These are phyloP conservation scores for Yoshiicerus persimilis DNA, from an alignment of 1,140 invertebrate species.

Conservation along the genomic window DNA sequence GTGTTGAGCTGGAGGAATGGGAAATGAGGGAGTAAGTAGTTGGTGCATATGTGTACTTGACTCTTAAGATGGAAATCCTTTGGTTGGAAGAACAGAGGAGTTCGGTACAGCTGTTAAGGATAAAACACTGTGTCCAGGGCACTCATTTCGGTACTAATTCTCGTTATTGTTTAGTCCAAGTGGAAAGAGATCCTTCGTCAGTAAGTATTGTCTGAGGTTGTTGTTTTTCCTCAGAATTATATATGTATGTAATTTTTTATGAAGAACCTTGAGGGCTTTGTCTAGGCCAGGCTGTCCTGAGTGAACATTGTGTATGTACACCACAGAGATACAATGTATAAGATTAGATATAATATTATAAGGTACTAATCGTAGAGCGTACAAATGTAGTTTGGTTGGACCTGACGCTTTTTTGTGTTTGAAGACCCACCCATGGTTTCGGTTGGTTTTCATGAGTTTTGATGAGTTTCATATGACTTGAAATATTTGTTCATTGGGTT, in stretches of 20 bases:
- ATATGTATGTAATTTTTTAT: background rate
- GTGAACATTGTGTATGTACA: too few species aligned
- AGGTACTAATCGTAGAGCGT: too few species aligned
- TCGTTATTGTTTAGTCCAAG: background rate
- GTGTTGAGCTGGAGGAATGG: background rate
- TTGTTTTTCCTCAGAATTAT: background rate
- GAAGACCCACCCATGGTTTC: background rate
- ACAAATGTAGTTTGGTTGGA: background rate
- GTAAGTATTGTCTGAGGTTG: background rate
- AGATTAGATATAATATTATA: too few species aligned
- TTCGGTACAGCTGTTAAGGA: background rate
- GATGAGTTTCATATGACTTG: background rate
- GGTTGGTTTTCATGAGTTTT: background rate
- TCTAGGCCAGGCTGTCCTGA: too few species aligned
- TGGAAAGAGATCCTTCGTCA: background rate
- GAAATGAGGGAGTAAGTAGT: background rate
- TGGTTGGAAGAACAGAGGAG: background rate
- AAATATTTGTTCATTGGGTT: background rate
- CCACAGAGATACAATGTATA: too few species aligned
- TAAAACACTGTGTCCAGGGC: background rate
- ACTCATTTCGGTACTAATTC: background rate
- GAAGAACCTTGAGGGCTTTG: background rate
- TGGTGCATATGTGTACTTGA: background rate
- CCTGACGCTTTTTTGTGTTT: background rate
- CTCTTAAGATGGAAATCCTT: background rate